A percentile compares a stretch with the other conserved stretches of the same genome.
Conservation (phyloP, 2,888 invertebrate genomes). For the Heliothis peltigera region DNA sequence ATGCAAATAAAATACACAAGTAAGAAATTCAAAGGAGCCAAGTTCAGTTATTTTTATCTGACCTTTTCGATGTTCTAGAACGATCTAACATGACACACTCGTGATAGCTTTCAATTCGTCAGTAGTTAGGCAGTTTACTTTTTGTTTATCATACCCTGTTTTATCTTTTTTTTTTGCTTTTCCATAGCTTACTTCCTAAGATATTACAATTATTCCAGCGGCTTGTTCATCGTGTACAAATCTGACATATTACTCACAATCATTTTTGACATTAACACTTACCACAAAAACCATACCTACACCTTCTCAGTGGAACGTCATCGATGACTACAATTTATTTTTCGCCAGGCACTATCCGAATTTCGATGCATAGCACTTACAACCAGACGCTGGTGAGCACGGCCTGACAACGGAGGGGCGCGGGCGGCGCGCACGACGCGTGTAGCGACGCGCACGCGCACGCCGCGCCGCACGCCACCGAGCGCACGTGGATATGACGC, state of each 20-base stretch:
- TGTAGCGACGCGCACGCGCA: conserved; percentile 65
- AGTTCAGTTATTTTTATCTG: conserved; percentile 71
- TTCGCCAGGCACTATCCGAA: conserved; percentile 83
- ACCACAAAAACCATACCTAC: conserved; percentile 5
- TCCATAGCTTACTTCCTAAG: conserved; percentile 60
- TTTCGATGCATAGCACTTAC: conserved; percentile 87
- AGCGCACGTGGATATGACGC: conserved; percentile 65
- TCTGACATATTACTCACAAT: conserved; percentile 30
- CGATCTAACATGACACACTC: conserved; percentile 67
- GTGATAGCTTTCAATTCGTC: conserved; percentile 72
- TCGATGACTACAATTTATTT: conserved; percentile 3
- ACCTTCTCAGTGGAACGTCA: neutral
- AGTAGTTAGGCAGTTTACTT: conserved; percentile 77
- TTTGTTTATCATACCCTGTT: conserved; percentile 52
- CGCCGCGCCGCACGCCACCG: conserved; percentile 49
- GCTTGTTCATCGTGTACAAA: conserved; percentile 52
- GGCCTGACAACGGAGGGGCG: conserved; percentile 83
- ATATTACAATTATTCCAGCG: conserved; percentile 34
- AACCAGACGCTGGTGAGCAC: conserved; percentile 83
- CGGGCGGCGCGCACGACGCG: conserved; percentile 69
- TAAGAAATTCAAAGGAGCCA: conserved; percentile 76
- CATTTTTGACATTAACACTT: conserved; percentile 31
- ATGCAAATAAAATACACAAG: conserved; percentile 87
- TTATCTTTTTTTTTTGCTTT: conserved; percentile 56
- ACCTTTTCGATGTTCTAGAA: conserved; percentile 70